Conservation (phyloP, 2,888 invertebrate species). For the Malthinus flaveolus region DNA sequence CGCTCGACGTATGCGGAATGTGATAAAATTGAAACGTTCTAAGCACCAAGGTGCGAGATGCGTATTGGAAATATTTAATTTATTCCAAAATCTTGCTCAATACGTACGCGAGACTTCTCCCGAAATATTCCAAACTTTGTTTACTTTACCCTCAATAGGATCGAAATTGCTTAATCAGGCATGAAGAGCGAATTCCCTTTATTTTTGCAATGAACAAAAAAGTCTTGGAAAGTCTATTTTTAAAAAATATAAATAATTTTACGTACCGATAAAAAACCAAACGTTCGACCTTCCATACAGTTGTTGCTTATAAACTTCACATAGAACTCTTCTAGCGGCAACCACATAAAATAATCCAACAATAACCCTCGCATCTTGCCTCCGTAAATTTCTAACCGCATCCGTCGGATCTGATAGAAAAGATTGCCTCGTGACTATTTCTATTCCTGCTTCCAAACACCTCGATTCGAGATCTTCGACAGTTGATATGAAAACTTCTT, state of each 20-base stretch:
- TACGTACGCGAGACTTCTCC: too few relatives aligned
- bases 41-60: too few relatives aligned
- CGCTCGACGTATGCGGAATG: too few relatives aligned
- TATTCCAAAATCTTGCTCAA: too few relatives aligned
- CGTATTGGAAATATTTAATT: too few relatives aligned
- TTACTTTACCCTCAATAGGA: too few relatives aligned
- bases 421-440: slow-evolving; percentile 95
- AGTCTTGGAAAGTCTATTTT: too few relatives aligned
- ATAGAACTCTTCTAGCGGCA: slow-evolving; percentile 93
- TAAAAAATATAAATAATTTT: not conserved
- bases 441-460: slow-evolving; percentile 89
- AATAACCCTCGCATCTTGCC: slow-evolving; percentile 97
- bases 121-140: too few relatives aligned
- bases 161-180: too few relatives aligned
- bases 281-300: slow-evolving; percentile 95
- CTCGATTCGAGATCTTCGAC: slow-evolving; percentile 95
- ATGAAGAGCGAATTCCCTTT: too few relatives aligned
- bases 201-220: too few relatives aligned
- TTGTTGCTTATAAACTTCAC: slow-evolving; percentile 93
- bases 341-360: slow-evolving; percentile 99
- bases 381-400: slow-evolving; percentile 89
- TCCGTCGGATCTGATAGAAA: slow-evolving; percentile 97
- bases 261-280: slow-evolving; percentile 95
- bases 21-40: too few relatives aligned
- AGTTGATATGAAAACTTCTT: slow-evolving; percentile 88